Conservation (phyloP, 1,140 invertebrate genomes). For the Cotesia typhae region DNA sequence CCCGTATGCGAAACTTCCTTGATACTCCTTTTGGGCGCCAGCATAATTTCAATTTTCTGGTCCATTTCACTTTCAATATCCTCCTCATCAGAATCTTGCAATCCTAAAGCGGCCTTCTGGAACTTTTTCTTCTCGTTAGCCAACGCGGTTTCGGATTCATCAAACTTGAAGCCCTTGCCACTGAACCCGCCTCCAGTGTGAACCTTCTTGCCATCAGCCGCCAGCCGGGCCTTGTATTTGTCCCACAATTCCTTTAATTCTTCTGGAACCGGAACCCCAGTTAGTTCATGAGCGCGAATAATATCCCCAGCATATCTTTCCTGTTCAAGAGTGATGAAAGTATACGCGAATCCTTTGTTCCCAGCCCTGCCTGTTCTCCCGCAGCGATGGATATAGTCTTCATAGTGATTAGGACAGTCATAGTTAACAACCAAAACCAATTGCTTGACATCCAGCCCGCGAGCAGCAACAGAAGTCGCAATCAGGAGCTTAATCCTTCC, state of each 20-base stretch:
- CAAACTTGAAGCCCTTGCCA: slow-evolving; percentile 99
- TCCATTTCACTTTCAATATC: slow-evolving; percentile 98
- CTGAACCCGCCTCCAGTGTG: slow-evolving; percentile 94
- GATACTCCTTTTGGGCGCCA: slow-evolving; percentile 94
- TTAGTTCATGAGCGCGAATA: slow-evolving; percentile 87
- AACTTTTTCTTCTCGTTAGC: slow-evolving; percentile 97
- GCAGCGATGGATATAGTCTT: slow-evolving; percentile 99
- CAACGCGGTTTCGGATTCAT: slow-evolving; percentile 96
- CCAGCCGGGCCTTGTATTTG: slow-evolving; percentile 85
- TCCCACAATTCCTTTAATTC: slow-evolving; percentile 85
- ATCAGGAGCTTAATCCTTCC: slow-evolving; percentile 87
- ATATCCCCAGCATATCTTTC: slow-evolving; percentile 93
- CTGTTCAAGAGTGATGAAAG: slow-evolving; percentile 96
- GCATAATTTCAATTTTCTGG: slow-evolving; percentile 96
- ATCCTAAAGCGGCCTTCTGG: slow-evolving; percentile 94
- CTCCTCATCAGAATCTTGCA: slow-evolving; percentile 98
- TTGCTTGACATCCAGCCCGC: slow-evolving; percentile 98
- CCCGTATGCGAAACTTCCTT: slow-evolving; percentile 80
- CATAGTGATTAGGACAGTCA: slow-evolving; percentile 99
- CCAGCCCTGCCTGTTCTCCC: slow-evolving; percentile 93
- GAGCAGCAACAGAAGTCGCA: slow-evolving; percentile 95
- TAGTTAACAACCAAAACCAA: slow-evolving; percentile 98
- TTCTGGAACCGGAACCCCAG: slow-evolving; percentile 78
- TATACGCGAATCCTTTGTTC: slow-evolving; percentile 96
- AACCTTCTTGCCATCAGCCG: slow-evolving; percentile 92